These are phyloP conservation scores for Tiphia femorata DNA, from an alignment of 2,888 invertebrate species.

Conservation along the genomic window DNA sequence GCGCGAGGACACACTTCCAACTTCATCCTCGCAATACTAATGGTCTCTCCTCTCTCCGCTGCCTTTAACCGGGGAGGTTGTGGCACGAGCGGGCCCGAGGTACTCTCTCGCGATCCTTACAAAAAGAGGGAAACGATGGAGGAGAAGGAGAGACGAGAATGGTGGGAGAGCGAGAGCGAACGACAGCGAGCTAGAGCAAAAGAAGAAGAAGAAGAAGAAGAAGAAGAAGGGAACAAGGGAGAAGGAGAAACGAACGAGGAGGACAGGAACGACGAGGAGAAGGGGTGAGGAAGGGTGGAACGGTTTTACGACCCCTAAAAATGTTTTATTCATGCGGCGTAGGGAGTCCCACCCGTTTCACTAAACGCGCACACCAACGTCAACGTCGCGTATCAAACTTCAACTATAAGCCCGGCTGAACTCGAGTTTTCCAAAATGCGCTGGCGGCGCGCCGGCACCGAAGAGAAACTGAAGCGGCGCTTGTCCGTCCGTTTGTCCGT, in stretches of 20 bases:
- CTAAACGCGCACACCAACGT: constrained; percentile 47
- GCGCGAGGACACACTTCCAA: background rate
- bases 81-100: too few relatives aligned
- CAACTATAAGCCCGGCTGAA: constrained; percentile 51
- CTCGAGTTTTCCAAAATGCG: constrained; percentile 50
- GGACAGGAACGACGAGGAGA: constrained; percentile 30
- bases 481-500: constrained; percentile 12
- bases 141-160: background rate
- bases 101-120: constrained; percentile 15
- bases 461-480: constrained; percentile 46
- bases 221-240: constrained; percentile 13
- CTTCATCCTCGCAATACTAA: constrained; percentile 27
- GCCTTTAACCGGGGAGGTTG: background rate
- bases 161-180: background rate
- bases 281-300: constrained; percentile 35
- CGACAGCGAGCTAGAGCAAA: constrained; percentile 17
- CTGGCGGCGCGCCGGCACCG: too few relatives aligned
- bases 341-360: constrained; percentile 43
- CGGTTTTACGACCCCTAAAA: constrained; percentile 45
- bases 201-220: constrained; percentile 33
- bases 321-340: constrained; percentile 50
- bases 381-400: constrained; percentile 53
- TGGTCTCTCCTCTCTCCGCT: constrained; percentile 7
- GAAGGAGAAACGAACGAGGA: constrained; percentile 24
- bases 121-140: constrained; percentile 6